A percentile compares a stretch with the other conserved stretches of the same genome.
These are phyloP conservation scores for Masticophis lateralis DNA, from an alignment of 2,797 vertebrate genomes.

Conservation along the genomic window DNA sequence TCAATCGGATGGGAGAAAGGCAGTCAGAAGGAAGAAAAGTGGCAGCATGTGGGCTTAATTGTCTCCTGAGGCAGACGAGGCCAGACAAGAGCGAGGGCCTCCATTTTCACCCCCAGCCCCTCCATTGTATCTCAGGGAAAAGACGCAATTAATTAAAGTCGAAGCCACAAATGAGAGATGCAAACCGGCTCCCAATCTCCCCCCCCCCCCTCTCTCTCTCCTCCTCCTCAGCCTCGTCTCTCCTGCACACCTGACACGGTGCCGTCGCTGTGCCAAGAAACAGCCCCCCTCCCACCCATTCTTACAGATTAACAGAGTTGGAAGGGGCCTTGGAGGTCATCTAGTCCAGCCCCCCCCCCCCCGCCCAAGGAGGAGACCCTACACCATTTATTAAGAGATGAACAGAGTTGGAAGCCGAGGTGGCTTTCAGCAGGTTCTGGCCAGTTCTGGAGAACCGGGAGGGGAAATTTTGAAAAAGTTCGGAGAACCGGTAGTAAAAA, in stretches of 20 bases:
- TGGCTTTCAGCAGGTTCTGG: too few relatives aligned
- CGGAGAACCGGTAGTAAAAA: too few relatives aligned
- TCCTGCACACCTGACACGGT: not conserved
- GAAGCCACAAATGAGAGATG: not conserved
- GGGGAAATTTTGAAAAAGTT: too few relatives aligned
- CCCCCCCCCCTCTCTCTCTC: too few relatives aligned
- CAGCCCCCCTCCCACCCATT: too few relatives aligned
- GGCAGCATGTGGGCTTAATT: not conserved
- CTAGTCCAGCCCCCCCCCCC: too few relatives aligned
- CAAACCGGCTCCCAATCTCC: not conserved
- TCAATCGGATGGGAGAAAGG: accelerated
- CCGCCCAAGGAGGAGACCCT: too few relatives aligned
- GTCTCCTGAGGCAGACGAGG: not conserved
- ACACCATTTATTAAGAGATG: too few relatives aligned
- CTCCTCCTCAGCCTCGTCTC: not conserved
- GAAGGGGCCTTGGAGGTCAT: too few relatives aligned
- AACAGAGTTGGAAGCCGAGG: too few relatives aligned
- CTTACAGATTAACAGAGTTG: too few relatives aligned
- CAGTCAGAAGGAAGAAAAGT: not conserved
- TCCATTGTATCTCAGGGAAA: not conserved
- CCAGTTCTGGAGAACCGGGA: too few relatives aligned
- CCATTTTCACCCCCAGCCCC: not conserved
- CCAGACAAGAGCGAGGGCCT: not conserved
- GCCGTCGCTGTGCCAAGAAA: not conserved
- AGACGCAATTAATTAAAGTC: not conserved